Conservation (phyloP, 1,140 invertebrate species). For the Bombus breviceps region DNA sequence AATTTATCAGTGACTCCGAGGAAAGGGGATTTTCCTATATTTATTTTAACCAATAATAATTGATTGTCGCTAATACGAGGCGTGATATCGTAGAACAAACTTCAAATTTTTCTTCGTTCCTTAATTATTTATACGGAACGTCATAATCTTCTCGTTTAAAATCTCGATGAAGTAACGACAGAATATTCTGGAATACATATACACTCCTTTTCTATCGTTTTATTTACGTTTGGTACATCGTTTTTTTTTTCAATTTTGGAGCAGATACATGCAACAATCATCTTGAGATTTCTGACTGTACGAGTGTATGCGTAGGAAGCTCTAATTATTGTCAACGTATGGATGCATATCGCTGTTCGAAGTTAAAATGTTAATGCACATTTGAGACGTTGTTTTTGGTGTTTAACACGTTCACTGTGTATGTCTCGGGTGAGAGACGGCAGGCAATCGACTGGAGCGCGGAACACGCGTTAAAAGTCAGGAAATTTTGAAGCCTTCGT, state of each 20-base stretch:
- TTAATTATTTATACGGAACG: background rate
- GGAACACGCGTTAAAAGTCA: background rate
- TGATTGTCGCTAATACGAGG: background rate
- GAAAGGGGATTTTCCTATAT: background rate
- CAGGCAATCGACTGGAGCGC: background rate
- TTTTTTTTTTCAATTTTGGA: background rate
- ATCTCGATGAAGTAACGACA: no score
- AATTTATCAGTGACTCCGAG: background rate
- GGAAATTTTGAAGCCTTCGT: background rate
- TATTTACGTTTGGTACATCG: background rate
- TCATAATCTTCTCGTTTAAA: background rate
- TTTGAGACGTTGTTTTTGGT: background rate
- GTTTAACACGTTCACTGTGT: background rate
- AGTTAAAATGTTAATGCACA: background rate
- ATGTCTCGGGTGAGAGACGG: background rate
- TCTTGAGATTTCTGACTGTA: background rate
- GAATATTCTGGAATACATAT: no score
- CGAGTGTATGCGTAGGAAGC: background rate
- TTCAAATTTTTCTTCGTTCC: background rate
- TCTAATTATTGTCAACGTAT: background rate
- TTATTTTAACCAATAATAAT: background rate
- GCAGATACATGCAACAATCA: background rate
- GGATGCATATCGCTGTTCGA: background rate
- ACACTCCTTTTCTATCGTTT: background rate
- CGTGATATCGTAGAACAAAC: background rate